Evolutionary conservation across 2,888 invertebrate species (phyloP).

Genomic region (Palloptera scutellata): DNA sequence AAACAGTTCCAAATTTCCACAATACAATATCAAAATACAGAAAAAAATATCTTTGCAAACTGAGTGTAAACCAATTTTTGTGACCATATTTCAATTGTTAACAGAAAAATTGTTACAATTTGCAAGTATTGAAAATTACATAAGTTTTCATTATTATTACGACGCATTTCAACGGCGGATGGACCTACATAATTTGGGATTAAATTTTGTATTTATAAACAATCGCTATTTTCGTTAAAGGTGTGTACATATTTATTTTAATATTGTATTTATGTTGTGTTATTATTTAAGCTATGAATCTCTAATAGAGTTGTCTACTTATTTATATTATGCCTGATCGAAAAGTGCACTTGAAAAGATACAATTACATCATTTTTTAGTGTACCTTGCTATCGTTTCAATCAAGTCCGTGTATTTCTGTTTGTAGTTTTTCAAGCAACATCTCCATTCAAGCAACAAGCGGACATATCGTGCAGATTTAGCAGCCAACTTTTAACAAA

Average conservation of each 20-base stretch:
- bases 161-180: neutral
- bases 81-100: too few species aligned
- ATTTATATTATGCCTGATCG: conserved; percentile 10
- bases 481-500: too few species aligned
- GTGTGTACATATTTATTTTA: conserved; percentile 16
- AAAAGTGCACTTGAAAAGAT: conserved; percentile 22
- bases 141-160: neutral
- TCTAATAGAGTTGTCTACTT: neutral
- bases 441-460: too few species aligned
- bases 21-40: too few species aligned
- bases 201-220: conserved; percentile 22
- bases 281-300: conserved; percentile 19
- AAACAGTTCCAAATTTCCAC: too few species aligned
- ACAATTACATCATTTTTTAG: too few species aligned
- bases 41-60: too few species aligned
- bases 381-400: neutral
- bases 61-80: too few species aligned
- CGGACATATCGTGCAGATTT: too few species aligned
- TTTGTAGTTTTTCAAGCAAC: too few species aligned
- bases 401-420: neutral
- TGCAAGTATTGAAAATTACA: too few species aligned
- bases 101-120: too few species aligned
- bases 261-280: neutral
- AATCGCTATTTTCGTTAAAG: conserved; percentile 3
- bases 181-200: conserved; percentile 18